phyloP scores from a whole-genome alignment of 2,888 invertebrate genomes.

The Sminthurides aquaticus region DNA sequence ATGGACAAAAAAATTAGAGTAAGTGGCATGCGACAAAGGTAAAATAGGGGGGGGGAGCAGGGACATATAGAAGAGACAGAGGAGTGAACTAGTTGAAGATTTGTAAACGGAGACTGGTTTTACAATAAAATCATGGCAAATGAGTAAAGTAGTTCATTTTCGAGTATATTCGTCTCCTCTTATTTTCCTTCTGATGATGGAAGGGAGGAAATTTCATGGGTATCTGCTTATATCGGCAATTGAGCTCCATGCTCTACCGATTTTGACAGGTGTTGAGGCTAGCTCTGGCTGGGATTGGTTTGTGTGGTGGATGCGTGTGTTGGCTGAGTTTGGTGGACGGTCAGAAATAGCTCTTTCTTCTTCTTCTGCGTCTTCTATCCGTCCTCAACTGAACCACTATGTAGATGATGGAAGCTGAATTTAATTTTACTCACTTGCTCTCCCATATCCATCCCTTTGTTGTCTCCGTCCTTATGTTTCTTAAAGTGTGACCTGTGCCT shows the following conservation, averaged over 20 bases:
- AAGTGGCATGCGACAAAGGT: too few relatives aligned
- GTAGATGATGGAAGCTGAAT: not conserved
- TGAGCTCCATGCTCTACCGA: constrained; percentile 21
- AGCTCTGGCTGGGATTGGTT: not conserved
- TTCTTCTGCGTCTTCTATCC: too few relatives aligned
- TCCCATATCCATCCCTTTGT: not conserved
- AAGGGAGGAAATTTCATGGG: not conserved
- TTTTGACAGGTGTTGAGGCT: constrained; percentile 19
- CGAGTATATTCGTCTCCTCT: too few relatives aligned
- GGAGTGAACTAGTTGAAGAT: too few relatives aligned
- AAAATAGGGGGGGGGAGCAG: too few relatives aligned
- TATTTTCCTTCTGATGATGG: too few relatives aligned
- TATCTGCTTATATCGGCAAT: constrained; percentile 14
- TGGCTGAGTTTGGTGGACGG: not conserved
- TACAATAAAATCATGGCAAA: not conserved
- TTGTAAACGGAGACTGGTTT: too few relatives aligned
- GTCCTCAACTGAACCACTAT: too few relatives aligned
- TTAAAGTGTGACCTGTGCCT: not conserved
- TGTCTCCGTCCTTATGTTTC: not conserved
- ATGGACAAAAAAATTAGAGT: too few relatives aligned
- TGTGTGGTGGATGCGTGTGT: not conserved
- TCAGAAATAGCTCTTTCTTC: not conserved
- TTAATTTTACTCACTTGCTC: not conserved
- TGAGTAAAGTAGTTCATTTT: too few relatives aligned
- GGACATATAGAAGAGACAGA: too few relatives aligned